These are phyloP conservation scores for Periphyllus acericola DNA, from an alignment of 2,888 invertebrate genomes.

Conservation along the genomic window DNA sequence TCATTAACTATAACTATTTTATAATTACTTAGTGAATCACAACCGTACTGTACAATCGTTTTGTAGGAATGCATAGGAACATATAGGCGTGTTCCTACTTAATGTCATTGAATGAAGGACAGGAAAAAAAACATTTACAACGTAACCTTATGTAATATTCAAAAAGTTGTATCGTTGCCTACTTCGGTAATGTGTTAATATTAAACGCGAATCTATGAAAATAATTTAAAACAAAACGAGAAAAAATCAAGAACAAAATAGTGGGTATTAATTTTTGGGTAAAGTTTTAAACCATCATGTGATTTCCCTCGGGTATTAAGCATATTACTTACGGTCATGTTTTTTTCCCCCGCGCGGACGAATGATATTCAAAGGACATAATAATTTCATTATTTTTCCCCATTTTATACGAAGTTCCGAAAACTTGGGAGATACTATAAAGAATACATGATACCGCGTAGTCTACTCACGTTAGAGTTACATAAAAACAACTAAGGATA, in stretches of 20 bases:
- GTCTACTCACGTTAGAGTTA: constrained; percentile 38
- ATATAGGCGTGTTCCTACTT: background rate
- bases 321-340: constrained; percentile 49
- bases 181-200: background rate
- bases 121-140: background rate
- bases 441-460: constrained; percentile 28
- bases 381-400: constrained; percentile 56
- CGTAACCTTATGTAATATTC: background rate
- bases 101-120: background rate
- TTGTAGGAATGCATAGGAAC: background rate
- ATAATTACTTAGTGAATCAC: no score
- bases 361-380: constrained; percentile 59
- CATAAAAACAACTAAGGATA: constrained; percentile 36
- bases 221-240: background rate
- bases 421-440: constrained; percentile 29
- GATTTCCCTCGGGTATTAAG: constrained; percentile 53
- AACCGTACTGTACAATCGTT: background rate
- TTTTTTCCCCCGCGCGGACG: constrained; percentile 22
- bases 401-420: constrained; percentile 33
- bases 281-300: constrained; percentile 58
- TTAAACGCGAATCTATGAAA: background rate
- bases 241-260: constrained; percentile 24
- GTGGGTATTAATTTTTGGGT: constrained; percentile 48
- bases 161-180: background rate
- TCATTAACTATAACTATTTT: no score